Percentiles rank a stretch among this genome's conserved stretches.
These are phyloP conservation scores for Dendroctonus ponderosae DNA, from an alignment of 1,140 invertebrate species.

Conservation along the genomic window DNA sequence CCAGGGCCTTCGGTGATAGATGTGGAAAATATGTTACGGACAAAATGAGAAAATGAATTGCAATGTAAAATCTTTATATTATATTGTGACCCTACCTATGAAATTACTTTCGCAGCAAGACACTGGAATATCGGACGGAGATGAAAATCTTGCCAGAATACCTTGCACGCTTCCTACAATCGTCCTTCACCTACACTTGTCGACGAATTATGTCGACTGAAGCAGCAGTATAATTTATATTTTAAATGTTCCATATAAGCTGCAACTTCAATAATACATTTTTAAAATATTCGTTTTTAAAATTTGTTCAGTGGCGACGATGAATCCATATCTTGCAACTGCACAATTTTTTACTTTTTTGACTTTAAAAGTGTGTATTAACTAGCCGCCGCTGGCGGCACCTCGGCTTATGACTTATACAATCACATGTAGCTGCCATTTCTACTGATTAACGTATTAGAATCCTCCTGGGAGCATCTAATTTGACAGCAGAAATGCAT, in stretches of 20 bases:
- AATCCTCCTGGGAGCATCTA: not conserved
- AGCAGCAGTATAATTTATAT: no score
- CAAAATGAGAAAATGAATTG: conserved; percentile 19
- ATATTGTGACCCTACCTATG: conserved; percentile 17
- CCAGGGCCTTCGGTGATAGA: conserved; percentile 3
- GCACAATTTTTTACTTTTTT: no score
- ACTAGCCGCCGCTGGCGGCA: no score
- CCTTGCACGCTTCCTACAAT: no score
- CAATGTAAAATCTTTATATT: conserved; percentile 20
- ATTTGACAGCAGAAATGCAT: conserved; percentile 9
- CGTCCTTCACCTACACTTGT: no score
- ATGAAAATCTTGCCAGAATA: conserved; percentile 6
- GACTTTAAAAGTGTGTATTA: no score
- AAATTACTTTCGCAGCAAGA: conserved; percentile 10
- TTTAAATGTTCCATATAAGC: no score
- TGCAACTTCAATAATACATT: no score
- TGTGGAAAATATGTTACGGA: conserved; percentile 5
- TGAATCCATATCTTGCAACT: no score
- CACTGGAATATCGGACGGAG: conserved; percentile 1
- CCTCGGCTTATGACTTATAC: not conserved
- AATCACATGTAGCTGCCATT: not conserved
- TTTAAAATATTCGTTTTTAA: no score
- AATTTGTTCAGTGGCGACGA: no score
- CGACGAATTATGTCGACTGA: no score
- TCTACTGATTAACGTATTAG: not conserved